These are phyloP conservation scores for Epinephelus malabaricus DNA, from an alignment of 2,797 vertebrate genomes.

Conservation along the genomic window DNA sequence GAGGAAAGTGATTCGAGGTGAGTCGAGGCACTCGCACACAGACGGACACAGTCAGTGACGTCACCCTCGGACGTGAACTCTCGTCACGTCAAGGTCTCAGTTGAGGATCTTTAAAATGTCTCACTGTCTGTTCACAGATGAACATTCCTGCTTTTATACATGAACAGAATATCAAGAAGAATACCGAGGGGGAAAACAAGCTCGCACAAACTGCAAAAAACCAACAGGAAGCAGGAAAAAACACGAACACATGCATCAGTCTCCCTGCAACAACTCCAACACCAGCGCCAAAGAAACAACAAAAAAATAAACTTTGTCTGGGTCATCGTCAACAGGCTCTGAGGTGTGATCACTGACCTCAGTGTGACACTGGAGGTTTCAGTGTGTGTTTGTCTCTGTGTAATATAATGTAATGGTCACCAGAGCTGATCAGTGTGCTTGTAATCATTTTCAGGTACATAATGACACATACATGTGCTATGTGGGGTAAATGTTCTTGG, in stretches of 20 bases:
- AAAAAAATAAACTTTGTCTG: constrained; percentile 6
- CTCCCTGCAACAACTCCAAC: constrained; percentile 35
- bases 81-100: constrained; percentile 1
- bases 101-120: constrained; percentile 3
- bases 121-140: constrained; percentile 30
- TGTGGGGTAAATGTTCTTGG: neutral
- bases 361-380: constrained; percentile 13
- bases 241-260: constrained; percentile 49
- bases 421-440: constrained; percentile 46
- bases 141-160: constrained; percentile 47
- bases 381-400: constrained; percentile 1
- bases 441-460: neutral
- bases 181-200: constrained; percentile 50
- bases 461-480: constrained; percentile 8
- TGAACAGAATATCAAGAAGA: constrained; percentile 35
- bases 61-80: constrained; percentile 38
- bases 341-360: neutral
- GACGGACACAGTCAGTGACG: constrained; percentile 38
- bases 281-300: neutral
- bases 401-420: neutral
- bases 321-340: neutral
- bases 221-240: constrained; percentile 37
- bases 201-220: constrained; percentile 26
- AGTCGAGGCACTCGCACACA: constrained; percentile 65
- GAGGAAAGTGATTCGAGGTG: constrained; percentile 67